Percentiles rank a stretch among this genome's conserved stretches.
These are phyloP conservation scores for Boloria selene DNA, from an alignment of 2,888 invertebrate species.

Conservation along the genomic window DNA sequence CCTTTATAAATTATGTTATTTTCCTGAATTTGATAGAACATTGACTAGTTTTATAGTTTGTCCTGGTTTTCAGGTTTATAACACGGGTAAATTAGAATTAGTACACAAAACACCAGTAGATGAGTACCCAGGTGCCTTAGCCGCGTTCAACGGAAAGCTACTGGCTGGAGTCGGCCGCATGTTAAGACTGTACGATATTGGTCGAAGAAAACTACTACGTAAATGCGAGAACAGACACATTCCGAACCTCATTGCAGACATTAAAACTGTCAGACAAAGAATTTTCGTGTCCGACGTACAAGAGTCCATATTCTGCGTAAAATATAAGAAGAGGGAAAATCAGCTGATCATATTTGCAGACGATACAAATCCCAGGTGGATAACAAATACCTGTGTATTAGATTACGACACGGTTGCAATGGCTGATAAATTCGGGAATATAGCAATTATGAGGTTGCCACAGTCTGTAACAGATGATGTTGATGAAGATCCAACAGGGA, in stretches of 20 bases:
- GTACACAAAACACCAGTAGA: conserved; percentile 97
- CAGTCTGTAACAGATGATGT: conserved; percentile 97
- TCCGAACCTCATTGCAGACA: conserved; percentile 96
- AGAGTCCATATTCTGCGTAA: conserved; percentile 97
- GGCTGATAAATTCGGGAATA: conserved; percentile 98
- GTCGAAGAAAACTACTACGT: conserved; percentile 93
- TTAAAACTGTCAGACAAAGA: conserved; percentile 96
- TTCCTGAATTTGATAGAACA: neutral
- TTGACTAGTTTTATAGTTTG: neutral
- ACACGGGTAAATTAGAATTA: conserved; percentile 93
- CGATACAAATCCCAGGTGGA: conserved; percentile 97
- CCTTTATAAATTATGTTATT: neutral
- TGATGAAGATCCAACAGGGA: conserved; percentile 99
- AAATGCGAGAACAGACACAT: conserved; percentile 99
- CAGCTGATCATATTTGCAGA: conserved; percentile 99
- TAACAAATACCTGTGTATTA: conserved; percentile 94
- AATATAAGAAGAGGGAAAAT: conserved; percentile 97
- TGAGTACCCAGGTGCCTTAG: conserved; percentile 94
- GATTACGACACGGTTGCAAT: conserved; percentile 98
- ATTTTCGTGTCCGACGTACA: conserved; percentile 98
- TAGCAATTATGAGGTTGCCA: conserved; percentile 94
- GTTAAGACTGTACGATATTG: conserved; percentile 96
- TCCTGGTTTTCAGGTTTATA: conserved; percentile 79
- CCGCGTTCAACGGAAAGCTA: conserved; percentile 94
- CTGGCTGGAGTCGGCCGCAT: conserved; percentile 96